Conservation (phyloP, 2,888 invertebrate species). For the Cosmia trapezina region DNA sequence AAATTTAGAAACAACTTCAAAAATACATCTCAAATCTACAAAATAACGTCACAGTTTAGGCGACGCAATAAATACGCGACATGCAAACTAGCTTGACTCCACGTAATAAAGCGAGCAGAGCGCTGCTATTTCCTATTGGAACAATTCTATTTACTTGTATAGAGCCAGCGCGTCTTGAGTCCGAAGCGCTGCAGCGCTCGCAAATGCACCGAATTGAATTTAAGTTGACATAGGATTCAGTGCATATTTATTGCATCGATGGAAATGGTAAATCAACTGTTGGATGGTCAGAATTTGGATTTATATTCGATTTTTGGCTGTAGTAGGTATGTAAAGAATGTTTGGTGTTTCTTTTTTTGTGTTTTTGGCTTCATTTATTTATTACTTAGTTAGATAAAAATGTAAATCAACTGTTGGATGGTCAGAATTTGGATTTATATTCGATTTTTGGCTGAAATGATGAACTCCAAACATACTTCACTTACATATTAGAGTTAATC, state of each 20-base stretch:
- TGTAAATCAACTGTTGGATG: no score
- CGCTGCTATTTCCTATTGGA: slow-evolving; percentile 69
- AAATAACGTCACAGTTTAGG: slow-evolving; percentile 35
- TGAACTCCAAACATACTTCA: no score
- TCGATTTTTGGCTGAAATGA: no score
- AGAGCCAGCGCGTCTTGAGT: slow-evolving; percentile 66
- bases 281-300: slow-evolving; percentile 38
- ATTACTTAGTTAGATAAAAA: no score
- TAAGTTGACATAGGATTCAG: slow-evolving; percentile 79
- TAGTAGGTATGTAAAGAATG: not conserved
- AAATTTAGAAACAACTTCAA: not conserved
- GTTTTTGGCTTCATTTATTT: not conserved
- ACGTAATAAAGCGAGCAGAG: slow-evolving; percentile 52
- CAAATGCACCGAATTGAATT: slow-evolving; percentile 80
- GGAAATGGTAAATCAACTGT: slow-evolving; percentile 64
- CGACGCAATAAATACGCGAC: slow-evolving; percentile 47
- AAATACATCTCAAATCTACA: slow-evolving; percentile 14
- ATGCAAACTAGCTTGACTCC: slow-evolving; percentile 62
- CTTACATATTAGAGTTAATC: no score
- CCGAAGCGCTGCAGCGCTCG: slow-evolving; percentile 60
- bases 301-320: not conserved
- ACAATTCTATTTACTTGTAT: slow-evolving; percentile 81
- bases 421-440: no score
- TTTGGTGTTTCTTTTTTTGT: not conserved
- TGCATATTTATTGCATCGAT: slow-evolving; percentile 80